These are phyloP conservation scores for Xiphophorus couchianus DNA, from an alignment of 2,113 vertebrate species.

Conservation along the genomic window DNA sequence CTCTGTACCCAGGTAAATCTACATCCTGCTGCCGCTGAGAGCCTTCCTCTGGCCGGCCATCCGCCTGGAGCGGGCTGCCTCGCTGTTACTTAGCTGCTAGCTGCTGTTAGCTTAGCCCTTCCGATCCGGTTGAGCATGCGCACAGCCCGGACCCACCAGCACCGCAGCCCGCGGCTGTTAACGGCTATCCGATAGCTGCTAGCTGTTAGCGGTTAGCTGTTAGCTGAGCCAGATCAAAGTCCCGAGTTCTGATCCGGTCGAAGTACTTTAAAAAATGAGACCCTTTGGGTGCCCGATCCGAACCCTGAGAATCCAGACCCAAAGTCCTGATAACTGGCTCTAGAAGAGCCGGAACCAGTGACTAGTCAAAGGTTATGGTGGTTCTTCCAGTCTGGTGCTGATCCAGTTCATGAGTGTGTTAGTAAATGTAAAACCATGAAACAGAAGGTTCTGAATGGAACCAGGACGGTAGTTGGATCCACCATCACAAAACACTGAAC, in stretches of 20 bases:
- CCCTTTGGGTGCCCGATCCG: background rate
- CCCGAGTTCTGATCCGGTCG: background rate
- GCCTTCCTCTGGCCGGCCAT: no score
- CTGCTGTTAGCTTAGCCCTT: background rate
- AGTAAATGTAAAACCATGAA: no score
- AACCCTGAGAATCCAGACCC: background rate
- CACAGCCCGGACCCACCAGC: background rate
- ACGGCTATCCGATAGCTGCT: background rate
- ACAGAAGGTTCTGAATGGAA: no score
- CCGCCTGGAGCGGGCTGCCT: background rate
- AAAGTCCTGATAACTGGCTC: background rate
- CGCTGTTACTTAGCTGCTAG: conserved; percentile 3
- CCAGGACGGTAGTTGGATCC: no score
- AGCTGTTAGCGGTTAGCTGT: background rate
- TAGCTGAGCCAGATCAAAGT: background rate
- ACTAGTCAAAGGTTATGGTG: background rate
- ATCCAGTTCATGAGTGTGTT: no score
- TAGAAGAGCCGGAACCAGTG: background rate
- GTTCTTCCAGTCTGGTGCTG: background rate
- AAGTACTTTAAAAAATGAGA: background rate
- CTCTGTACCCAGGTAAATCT: conserved; percentile 34
- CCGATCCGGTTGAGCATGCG: background rate
- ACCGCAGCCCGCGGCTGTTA: background rate
- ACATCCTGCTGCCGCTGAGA: rapidly evolving
- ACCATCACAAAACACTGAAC: no score